phyloP scores from a whole-genome alignment of 2,113 vertebrate species.

The Phyllostomus discolor region DNA sequence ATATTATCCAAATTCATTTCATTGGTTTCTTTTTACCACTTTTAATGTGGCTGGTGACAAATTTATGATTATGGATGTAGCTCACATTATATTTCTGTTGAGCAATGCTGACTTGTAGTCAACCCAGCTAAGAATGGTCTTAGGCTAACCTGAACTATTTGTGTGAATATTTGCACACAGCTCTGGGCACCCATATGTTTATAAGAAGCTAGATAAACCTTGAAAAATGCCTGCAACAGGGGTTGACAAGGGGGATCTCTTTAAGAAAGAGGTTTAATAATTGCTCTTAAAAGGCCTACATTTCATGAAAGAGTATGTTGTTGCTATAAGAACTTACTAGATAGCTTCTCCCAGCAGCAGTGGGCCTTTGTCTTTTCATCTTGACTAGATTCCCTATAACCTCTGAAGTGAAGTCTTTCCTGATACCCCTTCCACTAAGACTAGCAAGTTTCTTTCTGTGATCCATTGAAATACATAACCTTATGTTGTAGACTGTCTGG shows the following conservation, averaged over 20 bases:
- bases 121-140: not conserved
- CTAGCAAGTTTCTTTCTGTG: not conserved
- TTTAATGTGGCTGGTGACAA: not conserved
- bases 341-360: not conserved
- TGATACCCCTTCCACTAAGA: not conserved
- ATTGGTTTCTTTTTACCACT: not conserved
- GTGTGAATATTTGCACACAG: not conserved
- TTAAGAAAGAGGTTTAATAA: not conserved
- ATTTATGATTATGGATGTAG: not conserved
- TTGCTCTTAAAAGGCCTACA: not conserved
- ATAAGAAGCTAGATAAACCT: not conserved
- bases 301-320: not conserved
- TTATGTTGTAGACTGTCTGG: slow-evolving; percentile 45
- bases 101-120: not conserved
- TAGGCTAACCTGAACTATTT: not conserved
- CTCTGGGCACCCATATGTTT: not conserved
- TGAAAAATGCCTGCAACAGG: not conserved
- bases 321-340: not conserved
- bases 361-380: not conserved
- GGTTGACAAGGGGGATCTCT: not conserved
- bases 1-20: not conserved
- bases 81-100: not conserved
- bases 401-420: not conserved
- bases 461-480: not conserved
- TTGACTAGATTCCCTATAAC: not conserved